phyloP scores from a whole-genome alignment of 2,797 vertebrate genomes.

The Natrix natrix region DNA sequence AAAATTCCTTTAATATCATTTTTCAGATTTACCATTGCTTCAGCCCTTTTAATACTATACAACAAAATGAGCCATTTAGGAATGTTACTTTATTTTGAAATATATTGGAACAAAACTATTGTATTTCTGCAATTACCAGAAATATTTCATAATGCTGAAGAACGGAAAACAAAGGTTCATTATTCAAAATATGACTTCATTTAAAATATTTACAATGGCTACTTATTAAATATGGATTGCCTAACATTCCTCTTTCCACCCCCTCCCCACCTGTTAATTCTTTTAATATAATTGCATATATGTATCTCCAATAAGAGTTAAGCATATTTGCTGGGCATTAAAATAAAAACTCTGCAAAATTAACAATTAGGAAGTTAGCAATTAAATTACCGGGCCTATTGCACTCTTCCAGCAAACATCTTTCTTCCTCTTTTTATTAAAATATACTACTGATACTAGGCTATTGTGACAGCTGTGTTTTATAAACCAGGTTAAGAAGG shows the following conservation, averaged over 20 bases:
- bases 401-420: conserved; percentile 63
- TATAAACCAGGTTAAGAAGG: conserved; percentile 72
- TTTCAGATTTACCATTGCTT: not conserved
- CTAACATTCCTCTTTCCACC: not conserved
- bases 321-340: conserved; percentile 40
- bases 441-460: conserved; percentile 74
- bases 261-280: conserved; percentile 12
- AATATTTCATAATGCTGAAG: conserved; percentile 23
- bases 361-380: conserved; percentile 57
- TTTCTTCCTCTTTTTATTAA: conserved; percentile 76
- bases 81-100: conserved; percentile 13
- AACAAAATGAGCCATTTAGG: not conserved
- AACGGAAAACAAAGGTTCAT: not conserved
- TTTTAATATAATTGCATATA: conserved; percentile 3
- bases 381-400: conserved; percentile 66
- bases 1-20: not conserved
- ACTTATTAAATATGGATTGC: conserved; percentile 23
- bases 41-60: not conserved
- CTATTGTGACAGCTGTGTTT: conserved; percentile 75
- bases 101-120: conserved; percentile 5
- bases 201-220: conserved; percentile 20
- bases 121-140: conserved; percentile 1
- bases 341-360: conserved; percentile 55
- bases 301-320: conserved; percentile 43
- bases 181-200: not conserved